These are phyloP conservation scores for Apotomis capreana DNA, from an alignment of 2,888 invertebrate genomes.

Conservation along the genomic window DNA sequence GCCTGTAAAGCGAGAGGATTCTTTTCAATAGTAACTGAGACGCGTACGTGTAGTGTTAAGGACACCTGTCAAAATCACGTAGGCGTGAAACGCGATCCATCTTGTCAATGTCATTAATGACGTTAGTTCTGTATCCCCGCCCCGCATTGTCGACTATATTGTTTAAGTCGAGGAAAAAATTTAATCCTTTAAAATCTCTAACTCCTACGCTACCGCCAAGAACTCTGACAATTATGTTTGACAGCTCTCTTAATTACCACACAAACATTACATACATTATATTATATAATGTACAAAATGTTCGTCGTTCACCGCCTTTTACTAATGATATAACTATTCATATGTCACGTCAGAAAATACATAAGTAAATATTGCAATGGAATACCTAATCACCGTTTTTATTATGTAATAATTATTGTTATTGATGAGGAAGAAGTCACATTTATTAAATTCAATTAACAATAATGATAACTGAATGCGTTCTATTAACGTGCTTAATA, in stretches of 20 bases:
- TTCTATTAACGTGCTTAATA: conserved; percentile 6
- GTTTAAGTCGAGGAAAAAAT: neutral
- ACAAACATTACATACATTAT: too few relatives aligned
- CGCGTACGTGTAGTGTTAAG: conserved; percentile 30
- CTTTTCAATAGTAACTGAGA: conserved; percentile 41
- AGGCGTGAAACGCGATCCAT: conserved; percentile 35
- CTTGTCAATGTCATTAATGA: conserved; percentile 36
- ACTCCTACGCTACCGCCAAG: neutral
- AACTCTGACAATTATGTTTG: neutral
- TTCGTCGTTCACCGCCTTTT: too few relatives aligned
- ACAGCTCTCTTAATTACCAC: neutral
- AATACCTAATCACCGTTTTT: neutral
- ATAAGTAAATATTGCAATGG: neutral
- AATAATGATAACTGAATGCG: conserved; percentile 9
- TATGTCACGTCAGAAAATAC: too few relatives aligned
- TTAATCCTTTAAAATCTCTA: neutral
- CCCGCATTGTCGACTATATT: conserved; percentile 5
- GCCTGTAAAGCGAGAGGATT: conserved; percentile 38
- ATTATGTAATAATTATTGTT: conserved; percentile 7
- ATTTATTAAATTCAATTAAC: conserved; percentile 19
- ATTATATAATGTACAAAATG: too few relatives aligned
- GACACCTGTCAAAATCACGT: conserved; percentile 41
- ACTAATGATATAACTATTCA: too few relatives aligned
- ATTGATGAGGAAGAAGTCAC: conserved; percentile 3
- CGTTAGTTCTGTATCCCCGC: conserved; percentile 24